Conservation (phyloP, 2,888 invertebrate species). For the Ptychoptera contaminata region DNA sequence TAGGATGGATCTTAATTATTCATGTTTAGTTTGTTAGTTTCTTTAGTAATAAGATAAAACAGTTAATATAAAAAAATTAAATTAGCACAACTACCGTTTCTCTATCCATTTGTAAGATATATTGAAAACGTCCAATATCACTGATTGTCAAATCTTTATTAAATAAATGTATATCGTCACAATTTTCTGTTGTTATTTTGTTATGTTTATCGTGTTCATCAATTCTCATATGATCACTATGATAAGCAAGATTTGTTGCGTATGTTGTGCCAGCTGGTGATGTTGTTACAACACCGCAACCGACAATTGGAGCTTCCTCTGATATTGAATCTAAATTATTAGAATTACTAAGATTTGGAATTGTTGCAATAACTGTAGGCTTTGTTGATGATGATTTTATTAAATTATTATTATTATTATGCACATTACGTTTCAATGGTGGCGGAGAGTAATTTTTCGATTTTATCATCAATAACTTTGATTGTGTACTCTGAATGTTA, state of each 20-base stretch:
- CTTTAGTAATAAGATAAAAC: no score
- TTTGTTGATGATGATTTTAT: background rate
- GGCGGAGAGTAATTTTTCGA: background rate
- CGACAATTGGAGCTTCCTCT: background rate
- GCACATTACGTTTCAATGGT: background rate
- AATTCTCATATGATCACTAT: constrained; percentile 2
- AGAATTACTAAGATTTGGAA: background rate
- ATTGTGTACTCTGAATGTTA: background rate
- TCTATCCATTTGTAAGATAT: constrained; percentile 15
- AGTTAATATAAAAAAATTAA: no score
- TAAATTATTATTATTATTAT: background rate
- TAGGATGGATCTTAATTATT: no score
- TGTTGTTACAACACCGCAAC: no score
- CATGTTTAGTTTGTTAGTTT: no score
- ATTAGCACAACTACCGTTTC: constrained; percentile 11
- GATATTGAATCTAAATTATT: constrained; percentile 4
- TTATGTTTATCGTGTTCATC: background rate
- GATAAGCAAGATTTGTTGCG: background rate
- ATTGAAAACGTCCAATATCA: constrained; percentile 15
- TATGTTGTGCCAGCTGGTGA: no score
- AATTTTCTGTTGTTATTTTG: background rate
- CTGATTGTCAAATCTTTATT: constrained; percentile 11
- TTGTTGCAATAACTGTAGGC: background rate
- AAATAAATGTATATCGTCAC: constrained; percentile 3
- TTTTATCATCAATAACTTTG: background rate